Evolutionary conservation across 2,888 invertebrate species (phyloP).

Genomic region (Coecobrya sp.): DNA sequence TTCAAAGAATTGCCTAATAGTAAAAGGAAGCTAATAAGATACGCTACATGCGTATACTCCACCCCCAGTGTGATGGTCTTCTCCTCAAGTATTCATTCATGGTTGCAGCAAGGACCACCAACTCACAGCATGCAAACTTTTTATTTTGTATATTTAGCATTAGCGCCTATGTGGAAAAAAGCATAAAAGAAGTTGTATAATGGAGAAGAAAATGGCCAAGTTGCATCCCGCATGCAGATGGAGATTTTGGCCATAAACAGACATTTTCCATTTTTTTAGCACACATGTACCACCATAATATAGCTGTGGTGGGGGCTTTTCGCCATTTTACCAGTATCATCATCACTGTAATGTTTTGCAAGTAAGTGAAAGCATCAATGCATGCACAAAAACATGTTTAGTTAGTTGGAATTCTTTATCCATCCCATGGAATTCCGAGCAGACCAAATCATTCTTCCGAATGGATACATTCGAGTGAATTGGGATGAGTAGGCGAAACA

Average conservation of each 20-base stretch:
- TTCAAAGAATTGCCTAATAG: not conserved
- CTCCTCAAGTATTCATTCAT: not conserved
- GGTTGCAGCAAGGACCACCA: slow-evolving; percentile 20
- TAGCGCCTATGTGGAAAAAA: slow-evolving; percentile 1
- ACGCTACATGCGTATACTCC: not conserved
- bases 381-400: slow-evolving; percentile 24
- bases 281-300: slow-evolving; percentile 35
- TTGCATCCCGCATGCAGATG: slow-evolving; percentile 62
- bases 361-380: slow-evolving; percentile 29
- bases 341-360: slow-evolving; percentile 19
- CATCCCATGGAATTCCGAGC: slow-evolving; percentile 41
- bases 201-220: slow-evolving; percentile 63
- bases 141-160: slow-evolving; percentile 1
- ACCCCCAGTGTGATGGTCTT: not conserved
- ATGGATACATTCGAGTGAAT: slow-evolving; percentile 54
- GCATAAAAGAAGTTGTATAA: not conserved
- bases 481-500: slow-evolving; percentile 43
- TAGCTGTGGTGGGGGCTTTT: slow-evolving; percentile 22
- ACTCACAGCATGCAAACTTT: slow-evolving; percentile 16
- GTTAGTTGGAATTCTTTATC: slow-evolving; percentile 54
- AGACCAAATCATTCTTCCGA: slow-evolving; percentile 60
- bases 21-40: not conserved
- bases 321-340: not conserved
- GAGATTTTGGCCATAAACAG: slow-evolving; percentile 47
- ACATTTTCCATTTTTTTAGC: not conserved